Evolutionary conservation across 2,113 vertebrate species (phyloP).

Genomic region (Platichthys flesus): DNA sequence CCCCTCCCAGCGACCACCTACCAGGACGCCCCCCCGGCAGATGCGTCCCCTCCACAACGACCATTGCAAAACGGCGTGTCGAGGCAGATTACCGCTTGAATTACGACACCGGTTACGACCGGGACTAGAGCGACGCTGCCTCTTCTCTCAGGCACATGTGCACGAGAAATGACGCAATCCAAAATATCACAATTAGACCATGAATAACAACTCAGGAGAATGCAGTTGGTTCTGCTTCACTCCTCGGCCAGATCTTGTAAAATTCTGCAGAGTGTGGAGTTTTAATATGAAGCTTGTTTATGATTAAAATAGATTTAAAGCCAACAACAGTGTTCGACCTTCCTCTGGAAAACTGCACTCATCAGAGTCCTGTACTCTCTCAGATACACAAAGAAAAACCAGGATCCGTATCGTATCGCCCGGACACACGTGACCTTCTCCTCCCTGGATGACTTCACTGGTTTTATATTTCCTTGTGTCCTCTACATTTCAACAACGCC

Average conservation of each 20-base stretch:
- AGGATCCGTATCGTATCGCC: constrained; percentile 33
- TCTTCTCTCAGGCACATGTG: constrained; percentile 24
- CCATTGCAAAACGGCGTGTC: constrained; percentile 44
- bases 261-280: constrained; percentile 38
- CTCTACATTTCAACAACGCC: constrained; percentile 13
- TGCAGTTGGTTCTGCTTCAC: constrained; percentile 59
- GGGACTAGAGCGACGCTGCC: constrained; percentile 7
- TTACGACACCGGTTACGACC: constrained; percentile 32
- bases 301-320: constrained; percentile 28
- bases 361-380: constrained; percentile 33
- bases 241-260: constrained; percentile 43
- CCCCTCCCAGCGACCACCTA: constrained; percentile 73
- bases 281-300: constrained; percentile 22
- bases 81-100: constrained; percentile 39
- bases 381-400: constrained; percentile 25
- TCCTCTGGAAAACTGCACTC: constrained; percentile 12
- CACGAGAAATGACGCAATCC: constrained; percentile 12
- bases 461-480: constrained; percentile 42
- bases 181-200: constrained; percentile 46
- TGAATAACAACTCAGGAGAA: constrained; percentile 63
- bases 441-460: constrained; percentile 16
- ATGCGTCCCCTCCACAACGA: constrained; percentile 44
- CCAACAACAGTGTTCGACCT: constrained; percentile 18
- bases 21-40: constrained; percentile 34
- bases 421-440: constrained; percentile 47